A percentile compares a stretch with the other conserved stretches of the same genome.
Conservation (phyloP, 2,113 vertebrate genomes). For the Bufo bufo region DNA sequence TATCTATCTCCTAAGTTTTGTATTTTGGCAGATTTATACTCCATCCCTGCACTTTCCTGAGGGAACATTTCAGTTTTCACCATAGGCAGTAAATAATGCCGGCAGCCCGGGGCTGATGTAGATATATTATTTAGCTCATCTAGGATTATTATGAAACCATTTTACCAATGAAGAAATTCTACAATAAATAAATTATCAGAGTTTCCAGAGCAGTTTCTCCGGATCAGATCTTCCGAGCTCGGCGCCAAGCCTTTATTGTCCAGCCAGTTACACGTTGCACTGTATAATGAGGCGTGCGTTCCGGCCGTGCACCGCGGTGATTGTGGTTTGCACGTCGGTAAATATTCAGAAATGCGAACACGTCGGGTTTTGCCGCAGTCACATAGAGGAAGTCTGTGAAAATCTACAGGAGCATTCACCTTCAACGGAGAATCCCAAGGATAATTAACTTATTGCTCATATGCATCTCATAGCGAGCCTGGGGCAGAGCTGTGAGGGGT, state of each 20-base stretch:
- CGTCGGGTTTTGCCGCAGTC: slow-evolving; percentile 26
- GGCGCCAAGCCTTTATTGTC: not conserved
- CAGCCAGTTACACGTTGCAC: not conserved
- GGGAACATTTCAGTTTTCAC: not conserved
- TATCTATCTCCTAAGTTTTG: too few relatives aligned
- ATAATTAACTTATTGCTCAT: not conserved
- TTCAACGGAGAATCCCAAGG: not conserved
- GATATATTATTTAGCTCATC: not conserved
- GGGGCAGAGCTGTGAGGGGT: not conserved
- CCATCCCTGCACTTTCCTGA: not conserved
- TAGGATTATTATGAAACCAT: not conserved
- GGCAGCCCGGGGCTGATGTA: not conserved
- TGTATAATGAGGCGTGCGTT: not conserved
- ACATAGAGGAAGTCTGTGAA: not conserved
- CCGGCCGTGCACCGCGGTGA: not conserved
- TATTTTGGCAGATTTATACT: not conserved
- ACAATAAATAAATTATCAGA: not conserved
- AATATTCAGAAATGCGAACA: slow-evolving; percentile 27
- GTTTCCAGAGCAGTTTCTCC: not conserved
- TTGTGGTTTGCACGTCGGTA: not conserved
- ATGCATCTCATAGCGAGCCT: not conserved
- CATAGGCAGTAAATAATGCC: not conserved
- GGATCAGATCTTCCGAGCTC: not conserved
- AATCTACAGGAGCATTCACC: not conserved
- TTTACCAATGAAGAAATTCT: not conserved